Evolutionary conservation across 2,888 invertebrate species (phyloP).

Genomic region (Hypsopygia costalis): DNA sequence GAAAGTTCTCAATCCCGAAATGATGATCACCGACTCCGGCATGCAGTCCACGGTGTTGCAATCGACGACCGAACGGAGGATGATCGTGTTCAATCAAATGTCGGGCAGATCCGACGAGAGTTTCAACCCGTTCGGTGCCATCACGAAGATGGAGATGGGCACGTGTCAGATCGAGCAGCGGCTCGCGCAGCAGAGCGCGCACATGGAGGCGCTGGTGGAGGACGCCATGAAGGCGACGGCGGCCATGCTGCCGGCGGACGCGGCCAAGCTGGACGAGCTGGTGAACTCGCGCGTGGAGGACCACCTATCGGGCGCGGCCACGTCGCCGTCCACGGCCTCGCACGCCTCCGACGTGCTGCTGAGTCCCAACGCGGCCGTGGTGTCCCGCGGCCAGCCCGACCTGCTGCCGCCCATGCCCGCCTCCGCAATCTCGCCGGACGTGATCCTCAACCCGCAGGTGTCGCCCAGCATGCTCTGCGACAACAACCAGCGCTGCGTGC

Average conservation of each 20-base stretch:
- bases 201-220: slow-evolving; percentile 71
- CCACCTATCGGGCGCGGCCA: slow-evolving; percentile 52
- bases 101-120: slow-evolving; percentile 32
- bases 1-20: slow-evolving; percentile 51
- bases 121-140: slow-evolving; percentile 62
- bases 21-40: slow-evolving; percentile 48
- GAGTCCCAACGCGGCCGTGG: slow-evolving; percentile 50
- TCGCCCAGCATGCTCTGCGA: slow-evolving; percentile 81
- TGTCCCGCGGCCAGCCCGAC: slow-evolving; percentile 51
- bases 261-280: slow-evolving; percentile 79
- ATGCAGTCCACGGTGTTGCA: slow-evolving; percentile 37
- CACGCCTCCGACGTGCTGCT: slow-evolving; percentile 61
- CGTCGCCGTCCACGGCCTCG: slow-evolving; percentile 48
- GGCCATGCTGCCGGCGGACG: slow-evolving; percentile 63
- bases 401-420: slow-evolving; percentile 46
- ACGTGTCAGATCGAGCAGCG: slow-evolving; percentile 55
- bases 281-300: slow-evolving; percentile 72
- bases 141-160: slow-evolving; percentile 60
- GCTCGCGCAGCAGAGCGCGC: slow-evolving; percentile 62
- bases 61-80: slow-evolving; percentile 34
- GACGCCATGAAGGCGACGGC: slow-evolving; percentile 72
- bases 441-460: slow-evolving; percentile 81
- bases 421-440: slow-evolving; percentile 74
- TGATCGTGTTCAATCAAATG: slow-evolving; percentile 48
- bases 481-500: slow-evolving; percentile 34